Percentiles rank a stretch among this genome's conserved stretches.
phyloP scores from a whole-genome alignment of 2,797 vertebrate species.

The Cuniculus paca region DNA sequence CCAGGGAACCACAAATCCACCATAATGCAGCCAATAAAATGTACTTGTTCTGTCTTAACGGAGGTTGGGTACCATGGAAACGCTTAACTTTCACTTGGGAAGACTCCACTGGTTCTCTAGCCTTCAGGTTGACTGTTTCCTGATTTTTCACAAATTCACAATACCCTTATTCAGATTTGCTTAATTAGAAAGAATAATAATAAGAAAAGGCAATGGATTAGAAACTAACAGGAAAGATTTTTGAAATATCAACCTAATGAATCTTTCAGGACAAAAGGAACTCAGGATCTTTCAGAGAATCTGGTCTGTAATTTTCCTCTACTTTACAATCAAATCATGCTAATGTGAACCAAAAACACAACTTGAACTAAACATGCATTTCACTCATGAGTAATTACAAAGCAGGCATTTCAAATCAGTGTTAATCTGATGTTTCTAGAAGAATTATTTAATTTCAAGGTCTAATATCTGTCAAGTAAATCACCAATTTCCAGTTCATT shows the following conservation, averaged over 20 bases:
- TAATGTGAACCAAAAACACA: conserved; percentile 62
- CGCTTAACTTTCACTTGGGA: neutral
- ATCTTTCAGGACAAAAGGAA: conserved; percentile 1
- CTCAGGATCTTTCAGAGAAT: neutral
- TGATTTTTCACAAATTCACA: neutral
- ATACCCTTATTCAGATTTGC: neutral
- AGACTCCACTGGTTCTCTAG: neutral
- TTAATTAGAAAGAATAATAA: conserved; percentile 26
- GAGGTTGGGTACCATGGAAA: neutral
- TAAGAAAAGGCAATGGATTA: conserved; percentile 34
- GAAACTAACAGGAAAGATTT: neutral
- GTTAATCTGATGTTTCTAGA: conserved; percentile 76
- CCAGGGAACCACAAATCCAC: neutral
- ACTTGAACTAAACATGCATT: conserved; percentile 58
- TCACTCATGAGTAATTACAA: conserved; percentile 77
- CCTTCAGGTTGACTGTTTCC: neutral
- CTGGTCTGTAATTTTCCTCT: conserved; percentile 51
- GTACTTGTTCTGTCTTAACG: neutral
- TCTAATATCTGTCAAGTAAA: conserved; percentile 78
- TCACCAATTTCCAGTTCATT: conserved; percentile 80
- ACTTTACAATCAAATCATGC: conserved; percentile 44
- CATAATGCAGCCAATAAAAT: neutral
- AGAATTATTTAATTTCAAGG: conserved; percentile 79
- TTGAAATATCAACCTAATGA: neutral
- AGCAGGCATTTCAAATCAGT: conserved; percentile 81